Conservation (phyloP, 2,888 invertebrate genomes). For the Cerastis leucographa region DNA sequence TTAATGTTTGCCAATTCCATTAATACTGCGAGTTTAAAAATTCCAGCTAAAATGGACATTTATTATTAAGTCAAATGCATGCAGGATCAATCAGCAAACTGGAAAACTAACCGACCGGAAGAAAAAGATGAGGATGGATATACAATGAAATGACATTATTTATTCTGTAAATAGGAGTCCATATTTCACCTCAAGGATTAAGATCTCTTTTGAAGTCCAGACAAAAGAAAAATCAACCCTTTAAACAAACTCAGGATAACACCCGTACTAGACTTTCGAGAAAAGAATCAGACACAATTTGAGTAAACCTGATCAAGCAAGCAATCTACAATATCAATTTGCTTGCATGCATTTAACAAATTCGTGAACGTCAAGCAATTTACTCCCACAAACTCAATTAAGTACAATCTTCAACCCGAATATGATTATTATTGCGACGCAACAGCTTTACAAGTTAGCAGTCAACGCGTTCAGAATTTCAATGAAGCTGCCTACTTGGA, state of each 20-base stretch:
- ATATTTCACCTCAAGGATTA: not conserved
- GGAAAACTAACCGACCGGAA: not conserved
- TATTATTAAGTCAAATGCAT: not conserved
- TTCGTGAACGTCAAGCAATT: conserved; percentile 2
- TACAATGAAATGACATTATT: not conserved
- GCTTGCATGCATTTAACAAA: not conserved
- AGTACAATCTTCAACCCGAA: conserved; percentile 18
- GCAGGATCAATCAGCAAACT: not conserved
- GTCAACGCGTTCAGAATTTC: conserved; percentile 21
- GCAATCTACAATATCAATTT: not conserved
- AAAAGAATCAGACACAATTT: not conserved
- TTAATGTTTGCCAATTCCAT: not conserved
- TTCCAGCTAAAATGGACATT: not conserved
- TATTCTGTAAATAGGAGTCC: not conserved
- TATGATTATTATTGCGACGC: conserved; percentile 1
- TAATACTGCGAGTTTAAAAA: not conserved
- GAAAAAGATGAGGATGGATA: not conserved
- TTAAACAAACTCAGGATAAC: not conserved
- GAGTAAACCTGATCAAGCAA: not conserved
- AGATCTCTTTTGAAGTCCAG: not conserved
- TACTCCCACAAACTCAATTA: not conserved
- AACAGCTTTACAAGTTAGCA: conserved; percentile 14
- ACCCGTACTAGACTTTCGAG: not conserved
- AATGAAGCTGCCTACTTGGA: conserved; percentile 27
- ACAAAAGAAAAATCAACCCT: not conserved